phyloP scores from a whole-genome alignment of 2,797 vertebrate genomes.

The Atherinosoma microstoma region DNA sequence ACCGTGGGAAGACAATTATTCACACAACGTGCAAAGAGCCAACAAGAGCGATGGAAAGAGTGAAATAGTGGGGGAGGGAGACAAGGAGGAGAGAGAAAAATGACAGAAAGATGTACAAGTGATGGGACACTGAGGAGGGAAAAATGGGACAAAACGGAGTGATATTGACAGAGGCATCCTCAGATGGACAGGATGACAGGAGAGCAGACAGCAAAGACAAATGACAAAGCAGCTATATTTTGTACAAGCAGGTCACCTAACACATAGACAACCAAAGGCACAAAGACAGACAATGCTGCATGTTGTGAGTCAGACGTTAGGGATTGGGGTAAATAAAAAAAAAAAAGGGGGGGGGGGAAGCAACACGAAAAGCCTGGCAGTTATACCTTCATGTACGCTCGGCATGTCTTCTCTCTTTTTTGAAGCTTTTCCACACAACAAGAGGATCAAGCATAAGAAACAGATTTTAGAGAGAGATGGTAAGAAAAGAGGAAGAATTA shows the following conservation, averaged over 20 bases:
- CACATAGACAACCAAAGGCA: slow-evolving; percentile 68
- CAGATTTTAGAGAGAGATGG: slow-evolving; percentile 62
- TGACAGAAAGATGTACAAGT: slow-evolving; percentile 50
- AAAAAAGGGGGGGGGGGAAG: slow-evolving; percentile 55
- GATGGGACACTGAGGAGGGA: slow-evolving; percentile 42
- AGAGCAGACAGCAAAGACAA: slow-evolving; percentile 62
- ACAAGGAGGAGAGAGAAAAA: slow-evolving; percentile 34
- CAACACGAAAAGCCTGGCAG: slow-evolving; percentile 78
- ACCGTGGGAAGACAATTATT: slow-evolving; percentile 88
- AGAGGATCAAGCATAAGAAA: slow-evolving; percentile 73
- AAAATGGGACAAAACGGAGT: slow-evolving; percentile 43
- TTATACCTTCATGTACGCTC: slow-evolving; percentile 99
- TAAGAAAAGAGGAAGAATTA: slow-evolving; percentile 65
- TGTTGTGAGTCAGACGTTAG: slow-evolving; percentile 85
- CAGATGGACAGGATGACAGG: slow-evolving; percentile 57
- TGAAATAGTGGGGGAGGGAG: slow-evolving; percentile 28
- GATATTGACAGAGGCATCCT: slow-evolving; percentile 49
- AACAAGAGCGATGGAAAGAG: slow-evolving; percentile 56
- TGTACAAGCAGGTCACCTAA: slow-evolving; percentile 55
- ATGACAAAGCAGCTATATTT: slow-evolving; percentile 58
- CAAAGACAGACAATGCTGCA: slow-evolving; percentile 68
- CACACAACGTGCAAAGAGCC: slow-evolving; percentile 89
- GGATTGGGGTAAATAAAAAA: slow-evolving; percentile 65
- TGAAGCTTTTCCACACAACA: slow-evolving; percentile 91
- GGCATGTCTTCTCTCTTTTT: slow-evolving; percentile 99